These are phyloP conservation scores for Aphis gossypii DNA, from an alignment of 1,140 invertebrate species.

Conservation along the genomic window DNA sequence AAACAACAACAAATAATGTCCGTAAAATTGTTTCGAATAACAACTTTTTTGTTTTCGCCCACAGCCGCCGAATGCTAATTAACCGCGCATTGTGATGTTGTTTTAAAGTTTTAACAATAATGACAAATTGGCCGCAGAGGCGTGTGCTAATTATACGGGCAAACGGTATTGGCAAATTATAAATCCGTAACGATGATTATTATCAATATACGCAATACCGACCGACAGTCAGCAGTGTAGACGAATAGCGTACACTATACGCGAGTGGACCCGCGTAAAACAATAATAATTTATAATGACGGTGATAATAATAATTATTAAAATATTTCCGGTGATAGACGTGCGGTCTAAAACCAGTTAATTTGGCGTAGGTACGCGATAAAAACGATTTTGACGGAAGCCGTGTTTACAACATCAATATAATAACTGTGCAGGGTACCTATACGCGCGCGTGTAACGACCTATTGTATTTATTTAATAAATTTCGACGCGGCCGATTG, in stretches of 20 bases:
- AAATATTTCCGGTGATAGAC: neutral
- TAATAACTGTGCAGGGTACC: neutral
- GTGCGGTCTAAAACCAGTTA: neutral
- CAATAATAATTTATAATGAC: neutral
- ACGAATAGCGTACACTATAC: neutral
- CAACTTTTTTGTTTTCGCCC: neutral
- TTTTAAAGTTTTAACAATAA: conserved; percentile 13
- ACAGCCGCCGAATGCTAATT: neutral
- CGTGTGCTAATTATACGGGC: neutral
- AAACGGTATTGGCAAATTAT: neutral
- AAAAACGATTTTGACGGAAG: neutral
- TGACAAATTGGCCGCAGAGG: neutral
- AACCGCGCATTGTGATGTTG: neutral
- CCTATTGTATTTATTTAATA: neutral
- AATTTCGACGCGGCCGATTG: neutral
- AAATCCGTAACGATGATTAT: neutral
- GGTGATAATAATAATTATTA: neutral
- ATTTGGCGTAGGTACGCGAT: neutral
- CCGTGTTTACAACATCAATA: neutral
- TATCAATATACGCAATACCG: neutral
- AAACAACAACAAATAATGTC: neutral
- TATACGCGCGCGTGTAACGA: neutral
- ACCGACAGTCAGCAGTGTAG: neutral
- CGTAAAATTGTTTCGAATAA: neutral
- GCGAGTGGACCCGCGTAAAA: neutral